Evolutionary conservation across 2,888 invertebrate species (phyloP).

Genomic region (Myopa testacea): DNA sequence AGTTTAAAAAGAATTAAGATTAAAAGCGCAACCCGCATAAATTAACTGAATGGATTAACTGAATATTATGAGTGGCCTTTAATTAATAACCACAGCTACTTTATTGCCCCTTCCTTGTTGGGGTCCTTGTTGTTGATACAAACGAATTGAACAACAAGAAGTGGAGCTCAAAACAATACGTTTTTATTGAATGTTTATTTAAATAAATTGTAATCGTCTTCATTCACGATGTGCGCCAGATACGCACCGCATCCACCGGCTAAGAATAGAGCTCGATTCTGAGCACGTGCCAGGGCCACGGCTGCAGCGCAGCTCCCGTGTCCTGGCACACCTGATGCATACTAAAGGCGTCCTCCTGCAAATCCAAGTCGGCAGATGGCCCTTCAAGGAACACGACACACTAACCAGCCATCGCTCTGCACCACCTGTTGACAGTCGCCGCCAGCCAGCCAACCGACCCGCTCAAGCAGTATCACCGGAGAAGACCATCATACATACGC

Average conservation of each 20-base stretch:
- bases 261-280: conserved; percentile 31
- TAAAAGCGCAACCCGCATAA: too few species aligned
- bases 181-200: not conserved
- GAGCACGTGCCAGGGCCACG: conserved; percentile 40
- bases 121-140: not conserved
- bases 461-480: not conserved
- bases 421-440: conserved; percentile 31
- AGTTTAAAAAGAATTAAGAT: too few species aligned
- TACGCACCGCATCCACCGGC: not conserved
- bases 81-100: not conserved
- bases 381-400: not conserved
- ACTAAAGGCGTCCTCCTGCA: conserved; percentile 32
- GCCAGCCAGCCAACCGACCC: not conserved
- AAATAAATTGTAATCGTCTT: not conserved
- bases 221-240: not conserved
- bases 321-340: conserved; percentile 26
- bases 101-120: not conserved
- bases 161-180: not conserved
- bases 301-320: not conserved
- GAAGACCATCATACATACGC: not conserved
- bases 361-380: conserved; percentile 26
- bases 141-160: not conserved
- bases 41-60: too few species aligned
- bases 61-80: not conserved
- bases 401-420: not conserved